Base-by-base conservation (phyloP, 92 coral and sea anemone genomes). In the Scolanthus callimorphus region DNA sequence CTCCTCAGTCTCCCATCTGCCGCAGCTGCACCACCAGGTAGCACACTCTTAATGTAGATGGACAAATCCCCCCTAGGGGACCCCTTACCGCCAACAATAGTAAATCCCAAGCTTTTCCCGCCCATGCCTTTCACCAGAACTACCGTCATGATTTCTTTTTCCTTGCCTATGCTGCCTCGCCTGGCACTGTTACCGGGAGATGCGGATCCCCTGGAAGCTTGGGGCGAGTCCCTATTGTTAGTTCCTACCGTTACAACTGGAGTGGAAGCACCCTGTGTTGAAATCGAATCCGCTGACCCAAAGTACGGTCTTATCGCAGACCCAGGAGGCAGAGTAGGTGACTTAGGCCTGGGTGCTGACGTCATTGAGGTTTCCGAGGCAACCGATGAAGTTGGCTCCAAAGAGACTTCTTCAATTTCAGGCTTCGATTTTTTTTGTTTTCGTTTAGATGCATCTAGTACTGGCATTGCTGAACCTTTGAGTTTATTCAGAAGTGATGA, bases 61-160 rank as follows among this genome's bases (percentile, higher is more conserved):
- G 92, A 85, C 79, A 94, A 62, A 57, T 86, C 91, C 13, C 99
- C 99, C 57, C 82, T 77, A 1, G 92, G 77, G 15, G 94, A 89
- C 4, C 83, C 96, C 55, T 76, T 77, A 23, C 99, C 99, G 22
- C 99, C 99, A 1, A 94, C 99, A 43, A 94, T 94, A 24, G 99
- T 94, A 49, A 94, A 94, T 17, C 99, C 99, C 49, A 94, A 87
- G 17, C 96, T 91, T 49, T 81, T 94, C 2, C 91, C 91, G 48
- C 79, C 85, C 73, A 87, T 75, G 13, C 99, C 99, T 50, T 94
- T 94, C 15, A 83, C 95, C 19, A 94, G 59, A 0, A 88, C 96
- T 1, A 94, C 78, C 1, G 96, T 87, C 17, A 87, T 62, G 28
- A 87, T 45, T 48, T 74, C 78, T 28, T 69, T 76, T 49, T 83